phyloP scores from a whole-genome alignment of 2,113 vertebrate species.

The Amazona vittata region DNA sequence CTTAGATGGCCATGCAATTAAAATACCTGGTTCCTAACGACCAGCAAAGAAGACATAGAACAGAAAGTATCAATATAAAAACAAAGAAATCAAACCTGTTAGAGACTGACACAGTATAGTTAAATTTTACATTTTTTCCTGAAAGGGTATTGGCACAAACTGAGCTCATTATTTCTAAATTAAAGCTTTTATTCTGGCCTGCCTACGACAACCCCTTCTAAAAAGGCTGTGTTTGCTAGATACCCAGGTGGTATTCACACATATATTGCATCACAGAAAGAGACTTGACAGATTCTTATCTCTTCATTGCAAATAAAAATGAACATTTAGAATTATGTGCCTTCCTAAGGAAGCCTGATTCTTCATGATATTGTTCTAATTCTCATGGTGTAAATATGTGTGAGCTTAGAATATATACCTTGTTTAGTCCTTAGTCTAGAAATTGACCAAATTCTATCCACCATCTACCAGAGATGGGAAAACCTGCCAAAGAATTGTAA shows the following conservation, averaged over 20 bases:
- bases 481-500: neutral
- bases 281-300: neutral
- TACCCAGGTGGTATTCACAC: neutral
- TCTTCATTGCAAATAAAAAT: constrained; percentile 22
- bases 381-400: neutral
- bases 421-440: neutral
- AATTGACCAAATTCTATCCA: neutral
- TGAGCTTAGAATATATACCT: neutral
- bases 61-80: neutral
- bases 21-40: neutral
- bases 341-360: neutral
- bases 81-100: neutral
- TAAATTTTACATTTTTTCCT: neutral
- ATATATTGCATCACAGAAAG: neutral
- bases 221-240: neutral
- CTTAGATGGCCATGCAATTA: neutral
- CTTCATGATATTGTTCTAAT: neutral
- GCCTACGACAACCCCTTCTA: neutral
- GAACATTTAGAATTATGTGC: neutral
- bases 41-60: neutral
- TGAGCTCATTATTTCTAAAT: constrained; percentile 11
- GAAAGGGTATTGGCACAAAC: neutral
- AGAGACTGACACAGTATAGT: neutral
- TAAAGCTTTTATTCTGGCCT: constrained; percentile 16
- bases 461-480: neutral